Conservation (phyloP, 2,888 invertebrate genomes). For the Aricia artaxerxes region DNA sequence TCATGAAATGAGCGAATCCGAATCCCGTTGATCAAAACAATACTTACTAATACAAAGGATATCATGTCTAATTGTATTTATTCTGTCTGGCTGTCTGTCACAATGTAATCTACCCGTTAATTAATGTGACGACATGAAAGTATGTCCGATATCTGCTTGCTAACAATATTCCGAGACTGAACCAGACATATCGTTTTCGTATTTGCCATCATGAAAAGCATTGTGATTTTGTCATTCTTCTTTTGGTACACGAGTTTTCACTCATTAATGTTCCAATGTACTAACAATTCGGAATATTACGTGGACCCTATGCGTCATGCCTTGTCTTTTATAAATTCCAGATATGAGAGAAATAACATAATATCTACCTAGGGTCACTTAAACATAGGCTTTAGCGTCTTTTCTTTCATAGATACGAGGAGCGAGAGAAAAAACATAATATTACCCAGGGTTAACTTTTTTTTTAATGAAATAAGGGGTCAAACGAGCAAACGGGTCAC, state of each 20-base stretch:
- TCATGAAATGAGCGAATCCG: not conserved
- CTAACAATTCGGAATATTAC: not conserved
- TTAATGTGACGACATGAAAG: slow-evolving; percentile 39
- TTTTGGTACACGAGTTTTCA: not conserved
- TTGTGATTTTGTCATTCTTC: not conserved
- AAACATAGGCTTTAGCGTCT: too few species aligned
- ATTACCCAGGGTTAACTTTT: too few species aligned
- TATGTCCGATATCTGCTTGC: slow-evolving; percentile 26
- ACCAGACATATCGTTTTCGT: not conserved
- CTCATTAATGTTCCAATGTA: not conserved
- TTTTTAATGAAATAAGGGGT: too few species aligned
- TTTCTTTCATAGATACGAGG: too few species aligned
- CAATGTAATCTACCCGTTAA: slow-evolving; percentile 36
- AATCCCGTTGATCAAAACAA: not conserved
- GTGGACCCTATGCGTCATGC: too few species aligned
- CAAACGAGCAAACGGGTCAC: too few species aligned
- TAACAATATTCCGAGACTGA: slow-evolving; percentile 31
- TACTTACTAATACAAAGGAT: not conserved
- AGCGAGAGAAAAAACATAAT: too few species aligned
- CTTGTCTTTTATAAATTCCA: too few species aligned
- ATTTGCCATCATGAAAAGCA: not conserved
- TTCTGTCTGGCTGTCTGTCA: slow-evolving; percentile 17
- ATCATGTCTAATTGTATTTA: slow-evolving; percentile 2
- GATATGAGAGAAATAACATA: too few species aligned
- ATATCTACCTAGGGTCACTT: too few species aligned